Percentiles rank a stretch among this genome's conserved stretches.
Conservation (phyloP, 2,888 invertebrate genomes). For the Tiphia femorata region DNA sequence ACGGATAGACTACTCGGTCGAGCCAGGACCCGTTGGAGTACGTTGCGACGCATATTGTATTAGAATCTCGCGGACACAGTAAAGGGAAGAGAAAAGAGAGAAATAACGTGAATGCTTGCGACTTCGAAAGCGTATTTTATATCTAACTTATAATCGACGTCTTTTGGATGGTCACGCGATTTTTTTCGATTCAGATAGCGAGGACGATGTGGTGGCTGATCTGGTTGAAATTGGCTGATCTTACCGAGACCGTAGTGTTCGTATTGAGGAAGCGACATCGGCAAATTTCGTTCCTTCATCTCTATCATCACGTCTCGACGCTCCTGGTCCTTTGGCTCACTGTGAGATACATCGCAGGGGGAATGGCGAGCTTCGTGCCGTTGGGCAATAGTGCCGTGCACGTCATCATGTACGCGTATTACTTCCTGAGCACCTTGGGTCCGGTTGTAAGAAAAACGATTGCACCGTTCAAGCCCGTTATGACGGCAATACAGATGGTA, state of each 20-base stretch:
- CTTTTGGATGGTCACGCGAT: too few relatives aligned
- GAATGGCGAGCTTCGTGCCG: constrained; percentile 73
- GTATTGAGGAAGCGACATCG: constrained; percentile 77
- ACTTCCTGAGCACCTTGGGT: constrained; percentile 74
- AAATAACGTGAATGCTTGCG: too few relatives aligned
- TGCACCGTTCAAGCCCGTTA: constrained; percentile 70
- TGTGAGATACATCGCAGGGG: constrained; percentile 75
- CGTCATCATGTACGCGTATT: constrained; percentile 81
- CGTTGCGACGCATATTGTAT: too few relatives aligned
- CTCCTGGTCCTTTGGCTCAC: constrained; percentile 72
- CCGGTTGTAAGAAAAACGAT: not conserved
- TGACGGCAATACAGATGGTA: constrained; percentile 77
- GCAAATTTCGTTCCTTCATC: constrained; percentile 78
- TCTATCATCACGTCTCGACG: constrained; percentile 79
- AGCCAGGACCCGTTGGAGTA: not conserved
- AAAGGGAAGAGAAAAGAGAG: too few relatives aligned
- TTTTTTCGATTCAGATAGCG: too few relatives aligned
- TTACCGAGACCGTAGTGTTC: constrained; percentile 79
- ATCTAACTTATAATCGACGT: too few relatives aligned
- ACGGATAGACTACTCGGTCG: constrained; percentile 29
- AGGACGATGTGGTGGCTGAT: constrained; percentile 72
- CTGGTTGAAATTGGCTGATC: constrained; percentile 75
- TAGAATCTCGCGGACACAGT: too few relatives aligned
- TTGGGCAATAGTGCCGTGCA: constrained; percentile 77
- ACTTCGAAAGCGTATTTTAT: too few relatives aligned